Conservation (phyloP, 2,888 invertebrate species). For the Caenorhabditis imperialis region DNA sequence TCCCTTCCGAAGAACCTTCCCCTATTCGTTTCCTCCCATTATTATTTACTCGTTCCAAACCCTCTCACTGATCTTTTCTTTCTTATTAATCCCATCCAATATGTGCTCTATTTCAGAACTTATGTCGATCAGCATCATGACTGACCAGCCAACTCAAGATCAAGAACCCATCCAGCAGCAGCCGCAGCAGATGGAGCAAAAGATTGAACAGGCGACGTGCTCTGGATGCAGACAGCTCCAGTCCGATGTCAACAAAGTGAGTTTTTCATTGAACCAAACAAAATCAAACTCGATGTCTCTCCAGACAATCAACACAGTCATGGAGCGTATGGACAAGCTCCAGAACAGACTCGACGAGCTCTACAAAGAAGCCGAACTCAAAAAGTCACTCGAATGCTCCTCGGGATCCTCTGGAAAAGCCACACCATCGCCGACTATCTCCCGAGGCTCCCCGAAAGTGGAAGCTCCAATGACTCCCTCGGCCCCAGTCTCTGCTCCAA, state of each 20-base stretch:
- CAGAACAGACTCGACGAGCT: constrained; percentile 21
- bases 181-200: not conserved
- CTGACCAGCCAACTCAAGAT: not conserved
- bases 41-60: constrained; percentile 10
- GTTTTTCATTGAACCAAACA: not conserved
- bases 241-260: constrained; percentile 6
- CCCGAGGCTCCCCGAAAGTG: constrained; percentile 14
- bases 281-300: not conserved
- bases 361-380: not conserved
- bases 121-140: constrained; percentile 36
- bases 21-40: constrained; percentile 7
- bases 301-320: constrained; percentile 11
- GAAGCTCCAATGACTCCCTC: not conserved
- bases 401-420: constrained; percentile 28
- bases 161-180: not conserved
- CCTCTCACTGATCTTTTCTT: not conserved
- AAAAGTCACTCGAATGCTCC: not conserved
- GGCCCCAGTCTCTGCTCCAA: not conserved
- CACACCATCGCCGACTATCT: constrained; percentile 8
- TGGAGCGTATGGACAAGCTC: constrained; percentile 20
- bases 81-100: not conserved
- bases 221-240: constrained; percentile 21
- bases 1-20: not conserved
- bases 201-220: constrained; percentile 4
- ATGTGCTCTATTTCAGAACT: not conserved